A percentile compares a stretch with the other conserved stretches of the same genome.
phyloP scores from a whole-genome alignment of 2,113 vertebrate genomes.

The Ellobius talpinus region DNA sequence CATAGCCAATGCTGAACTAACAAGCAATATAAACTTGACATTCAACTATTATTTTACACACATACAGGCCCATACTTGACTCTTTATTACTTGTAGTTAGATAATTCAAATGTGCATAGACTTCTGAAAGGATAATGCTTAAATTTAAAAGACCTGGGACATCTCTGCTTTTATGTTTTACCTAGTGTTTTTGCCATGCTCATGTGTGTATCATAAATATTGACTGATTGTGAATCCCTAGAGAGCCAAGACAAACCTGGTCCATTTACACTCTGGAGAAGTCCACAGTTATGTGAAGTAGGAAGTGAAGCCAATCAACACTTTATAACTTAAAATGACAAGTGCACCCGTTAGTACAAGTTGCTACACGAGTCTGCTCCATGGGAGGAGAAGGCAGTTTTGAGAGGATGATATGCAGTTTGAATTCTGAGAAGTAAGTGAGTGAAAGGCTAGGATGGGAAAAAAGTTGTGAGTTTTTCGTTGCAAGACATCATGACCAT shows the following conservation, averaged over 20 bases:
- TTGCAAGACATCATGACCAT: background rate
- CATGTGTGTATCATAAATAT: background rate
- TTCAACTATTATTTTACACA: background rate
- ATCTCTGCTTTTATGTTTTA: background rate
- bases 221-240: background rate
- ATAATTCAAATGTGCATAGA: background rate
- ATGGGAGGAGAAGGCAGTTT: background rate
- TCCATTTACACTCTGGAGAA: background rate
- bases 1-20: background rate
- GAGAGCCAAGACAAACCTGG: background rate
- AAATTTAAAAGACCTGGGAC: background rate
- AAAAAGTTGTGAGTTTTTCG: background rate
- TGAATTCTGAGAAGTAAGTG: background rate
- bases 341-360: background rate
- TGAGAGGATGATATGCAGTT: background rate
- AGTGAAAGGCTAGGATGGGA: background rate
- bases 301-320: background rate
- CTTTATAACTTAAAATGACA: slow-evolving; percentile 15
- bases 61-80: background rate
- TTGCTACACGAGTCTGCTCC: background rate
- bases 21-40: background rate
- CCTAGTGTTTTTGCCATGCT: background rate
- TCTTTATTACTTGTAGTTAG: background rate
- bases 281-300: background rate
- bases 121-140: background rate